Conservation (phyloP, 2,113 vertebrate genomes). For the Dipodomys spectabilis region DNA sequence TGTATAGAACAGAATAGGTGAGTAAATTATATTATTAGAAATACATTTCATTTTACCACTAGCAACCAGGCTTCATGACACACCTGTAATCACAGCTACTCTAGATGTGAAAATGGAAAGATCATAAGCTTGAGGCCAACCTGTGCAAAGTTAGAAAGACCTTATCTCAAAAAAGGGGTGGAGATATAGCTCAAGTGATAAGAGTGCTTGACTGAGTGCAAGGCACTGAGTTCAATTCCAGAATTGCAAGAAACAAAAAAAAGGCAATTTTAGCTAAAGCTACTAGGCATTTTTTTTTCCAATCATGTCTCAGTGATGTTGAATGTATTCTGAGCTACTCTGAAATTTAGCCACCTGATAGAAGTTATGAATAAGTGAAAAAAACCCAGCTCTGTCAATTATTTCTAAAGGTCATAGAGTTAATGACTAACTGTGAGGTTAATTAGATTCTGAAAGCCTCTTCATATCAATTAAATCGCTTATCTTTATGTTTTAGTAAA, state of each 20-base stretch:
- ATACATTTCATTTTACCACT: background rate
- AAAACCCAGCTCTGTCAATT: slow-evolving; percentile 92
- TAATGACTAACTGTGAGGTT: slow-evolving; percentile 97
- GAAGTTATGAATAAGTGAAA: slow-evolving; percentile 87
- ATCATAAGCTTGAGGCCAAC: too few relatives aligned
- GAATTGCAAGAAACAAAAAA: too few relatives aligned
- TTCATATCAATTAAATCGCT: slow-evolving; percentile 89
- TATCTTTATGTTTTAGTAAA: slow-evolving; percentile 87
- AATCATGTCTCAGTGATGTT: background rate
- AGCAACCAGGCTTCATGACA: too few relatives aligned
- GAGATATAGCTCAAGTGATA: too few relatives aligned
- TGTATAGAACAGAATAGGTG: background rate
- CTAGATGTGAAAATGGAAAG: too few relatives aligned
- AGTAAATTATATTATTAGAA: background rate
- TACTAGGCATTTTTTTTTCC: background rate
- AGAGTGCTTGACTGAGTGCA: too few relatives aligned
- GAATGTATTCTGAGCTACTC: slow-evolving; percentile 4
- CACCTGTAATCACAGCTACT: too few relatives aligned
- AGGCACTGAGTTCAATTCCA: too few relatives aligned
- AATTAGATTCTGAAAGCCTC: slow-evolving; percentile 97
- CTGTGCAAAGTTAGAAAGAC: too few relatives aligned
- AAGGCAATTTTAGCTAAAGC: slow-evolving; percentile 2
- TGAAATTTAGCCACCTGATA: slow-evolving; percentile 84
- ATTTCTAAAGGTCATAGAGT: slow-evolving; percentile 98
- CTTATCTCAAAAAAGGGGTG: too few relatives aligned